Base-by-base conservation (phyloP, 1,140 invertebrate species). In the Caenorhabditis briggsae region DNA sequence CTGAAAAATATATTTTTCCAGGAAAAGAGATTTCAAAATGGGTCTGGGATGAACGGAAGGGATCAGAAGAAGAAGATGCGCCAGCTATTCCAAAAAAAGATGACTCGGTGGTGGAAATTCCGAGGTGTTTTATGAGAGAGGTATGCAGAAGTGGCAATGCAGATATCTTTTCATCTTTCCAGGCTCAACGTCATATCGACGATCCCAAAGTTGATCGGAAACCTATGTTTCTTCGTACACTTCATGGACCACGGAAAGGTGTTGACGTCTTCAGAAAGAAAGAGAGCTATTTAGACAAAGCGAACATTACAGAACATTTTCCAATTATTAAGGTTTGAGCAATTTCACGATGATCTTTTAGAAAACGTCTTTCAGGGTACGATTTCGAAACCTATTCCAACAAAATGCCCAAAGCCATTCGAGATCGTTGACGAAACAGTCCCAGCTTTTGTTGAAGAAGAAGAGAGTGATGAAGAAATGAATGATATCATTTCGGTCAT, bases 61-160 rank as follows among this genome's bases (percentile, higher is more conserved):
- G 46, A 53, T 78, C 70, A 23, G 70, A 78, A 50, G 70, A 78
- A 20, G 70, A 78, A 50, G 18, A 50, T 8, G 18, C n/a, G 6
- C 14, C 46, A n/a, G 33, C 64, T 14, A 50, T 20, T 12, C 25
- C 2, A n/a, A 78, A 78, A 53, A 78, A 50, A 78, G 46, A 78
- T 48, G 70, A 78, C 23, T 78, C 70, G 11, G 70, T 78, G 23
- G 20, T 78, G 20, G 46, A 78, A 23, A 78, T 78, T 78, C 70
- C 70, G 41, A 6, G 12, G 23, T 78, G 70, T 50, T 78, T 78
- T 3, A 23, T 78, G 46, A 78, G 53, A n/a, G 41, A 74, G 56
- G 56, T 58, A n/a, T 5, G 56, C 9, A 14, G 50, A 11, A 53
- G 16, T 14, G 2, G 9, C 2, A 11, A 53, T 53, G 9, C 2